These are phyloP conservation scores for Dicrostonyx torquatus DNA, from an alignment of 2,797 vertebrate genomes.

Conservation along the genomic window DNA sequence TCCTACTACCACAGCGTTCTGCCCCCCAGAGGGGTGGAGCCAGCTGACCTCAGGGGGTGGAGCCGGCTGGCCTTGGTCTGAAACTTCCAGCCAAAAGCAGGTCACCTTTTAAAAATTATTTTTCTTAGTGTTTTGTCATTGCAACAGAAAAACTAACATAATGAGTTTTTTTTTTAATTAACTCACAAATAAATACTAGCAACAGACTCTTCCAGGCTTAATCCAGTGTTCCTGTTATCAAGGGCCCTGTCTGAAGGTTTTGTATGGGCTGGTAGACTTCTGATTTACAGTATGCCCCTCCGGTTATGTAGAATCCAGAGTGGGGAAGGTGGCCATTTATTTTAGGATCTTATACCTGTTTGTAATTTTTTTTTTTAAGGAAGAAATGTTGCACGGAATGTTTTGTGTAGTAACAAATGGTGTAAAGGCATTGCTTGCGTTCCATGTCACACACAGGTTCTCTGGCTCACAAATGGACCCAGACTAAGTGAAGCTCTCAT, in stretches of 20 bases:
- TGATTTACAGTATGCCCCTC: background rate
- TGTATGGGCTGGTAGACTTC: background rate
- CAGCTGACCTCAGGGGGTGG: background rate
- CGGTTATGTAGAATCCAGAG: background rate
- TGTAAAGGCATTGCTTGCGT: accelerated
- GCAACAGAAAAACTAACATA: background rate
- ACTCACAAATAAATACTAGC: background rate
- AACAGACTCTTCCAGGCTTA: background rate
- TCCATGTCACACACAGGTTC: background rate
- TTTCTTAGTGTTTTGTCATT: background rate
- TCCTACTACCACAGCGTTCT: background rate
- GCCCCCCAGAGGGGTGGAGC: background rate
- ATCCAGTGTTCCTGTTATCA: background rate
- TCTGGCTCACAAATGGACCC: background rate
- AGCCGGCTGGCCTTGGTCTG: background rate
- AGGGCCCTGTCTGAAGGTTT: background rate
- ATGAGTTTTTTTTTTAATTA: background rate
- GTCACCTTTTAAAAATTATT: background rate
- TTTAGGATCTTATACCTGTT: background rate
- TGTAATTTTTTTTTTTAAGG: background rate
- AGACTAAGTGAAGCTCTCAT: background rate
- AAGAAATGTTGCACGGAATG: background rate
- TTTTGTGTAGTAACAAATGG: background rate
- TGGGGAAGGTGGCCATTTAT: background rate
- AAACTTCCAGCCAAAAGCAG: background rate